Evolutionary conservation across 2,797 vertebrate species (phyloP).

Genomic region (Psittacula derbiana): DNA sequence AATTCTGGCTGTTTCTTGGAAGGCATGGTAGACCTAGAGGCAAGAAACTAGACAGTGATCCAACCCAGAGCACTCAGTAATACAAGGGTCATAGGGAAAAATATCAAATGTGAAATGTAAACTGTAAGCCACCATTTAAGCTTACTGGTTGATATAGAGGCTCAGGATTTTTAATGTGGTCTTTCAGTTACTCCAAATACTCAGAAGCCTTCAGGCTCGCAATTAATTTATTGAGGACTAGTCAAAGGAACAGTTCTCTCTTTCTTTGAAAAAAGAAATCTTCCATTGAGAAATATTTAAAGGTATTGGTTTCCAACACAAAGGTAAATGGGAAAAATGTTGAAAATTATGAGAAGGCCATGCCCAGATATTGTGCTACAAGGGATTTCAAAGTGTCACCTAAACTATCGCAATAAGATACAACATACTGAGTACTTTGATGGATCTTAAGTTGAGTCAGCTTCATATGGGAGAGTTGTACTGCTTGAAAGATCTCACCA

Average conservation of each 20-base stretch:
- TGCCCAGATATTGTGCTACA: neutral
- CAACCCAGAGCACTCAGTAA: neutral
- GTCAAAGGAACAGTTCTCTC: neutral
- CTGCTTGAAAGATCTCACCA: neutral
- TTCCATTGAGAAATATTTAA: neutral
- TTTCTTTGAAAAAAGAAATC: neutral
- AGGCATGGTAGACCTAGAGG: neutral
- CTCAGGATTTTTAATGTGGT: neutral
- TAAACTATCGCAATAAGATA: too few species aligned
- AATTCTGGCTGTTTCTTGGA: neutral
- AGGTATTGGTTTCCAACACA: neutral
- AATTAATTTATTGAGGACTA: neutral
- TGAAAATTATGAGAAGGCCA: neutral
- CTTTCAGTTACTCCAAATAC: neutral
- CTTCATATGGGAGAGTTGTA: neutral
- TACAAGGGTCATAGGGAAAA: fast-evolving
- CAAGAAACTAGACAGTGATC: neutral
- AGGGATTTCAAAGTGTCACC: neutral
- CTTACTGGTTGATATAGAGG: neutral
- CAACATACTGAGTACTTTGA: neutral
- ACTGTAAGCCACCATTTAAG: neutral
- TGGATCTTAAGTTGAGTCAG: neutral
- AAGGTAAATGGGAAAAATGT: neutral
- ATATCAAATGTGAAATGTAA: neutral
- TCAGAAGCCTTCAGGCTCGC: neutral